Evolutionary conservation across 2,888 invertebrate species (phyloP), one percentile per base, ranked within the genome.

Genomic region (Drosophila nr. perissopoda): DNA sequence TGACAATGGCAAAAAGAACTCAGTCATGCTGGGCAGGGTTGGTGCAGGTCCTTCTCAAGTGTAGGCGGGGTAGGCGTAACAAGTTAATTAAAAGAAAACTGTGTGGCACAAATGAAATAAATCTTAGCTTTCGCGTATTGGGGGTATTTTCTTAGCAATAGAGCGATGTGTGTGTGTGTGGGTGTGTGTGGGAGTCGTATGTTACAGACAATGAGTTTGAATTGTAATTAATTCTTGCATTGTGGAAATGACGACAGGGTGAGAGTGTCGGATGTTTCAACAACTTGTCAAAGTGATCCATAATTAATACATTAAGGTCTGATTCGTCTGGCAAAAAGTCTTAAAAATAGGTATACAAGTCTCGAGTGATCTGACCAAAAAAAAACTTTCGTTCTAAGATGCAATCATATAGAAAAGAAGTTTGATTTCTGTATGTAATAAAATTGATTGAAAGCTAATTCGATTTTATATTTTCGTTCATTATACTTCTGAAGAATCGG

Each of bases 41-140:
- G 42, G 51, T 29, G 29, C 16, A 25, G 33, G 13, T 46, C 25
- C 46, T 46, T 46, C 46, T 16, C 46, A 46, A 46, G 25, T 25
- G 25, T 16, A n/a, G 25, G 54, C 36, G 49, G 42, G 48, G 33
- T 64, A 75, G 75, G 70, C 71, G 71, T 72, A 78, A 85, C 85
- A 81, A 88, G 88, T 88, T 88, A 88, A 88, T 88, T 88, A 89
- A 89, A 88, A 87, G 82, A 87, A 85, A 89, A 82, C 85, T 86
- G 81, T 86, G 83, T 69, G 87, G 87, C 86, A 38, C 84, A 79
- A 84, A 81, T 78, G 89, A 87, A 87, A 86, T 88, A 88, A 88
- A 88, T 88, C 88, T 88, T 75, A 21, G 59, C 63, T 53, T 48
- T 25, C 64, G 57, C 48, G 51, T 58, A 31, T 16, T 42, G 52